Percentiles rank a stretch among this genome's conserved stretches.
phyloP scores from a whole-genome alignment of 2,888 invertebrate species.

The Lacanobia oleracea region DNA sequence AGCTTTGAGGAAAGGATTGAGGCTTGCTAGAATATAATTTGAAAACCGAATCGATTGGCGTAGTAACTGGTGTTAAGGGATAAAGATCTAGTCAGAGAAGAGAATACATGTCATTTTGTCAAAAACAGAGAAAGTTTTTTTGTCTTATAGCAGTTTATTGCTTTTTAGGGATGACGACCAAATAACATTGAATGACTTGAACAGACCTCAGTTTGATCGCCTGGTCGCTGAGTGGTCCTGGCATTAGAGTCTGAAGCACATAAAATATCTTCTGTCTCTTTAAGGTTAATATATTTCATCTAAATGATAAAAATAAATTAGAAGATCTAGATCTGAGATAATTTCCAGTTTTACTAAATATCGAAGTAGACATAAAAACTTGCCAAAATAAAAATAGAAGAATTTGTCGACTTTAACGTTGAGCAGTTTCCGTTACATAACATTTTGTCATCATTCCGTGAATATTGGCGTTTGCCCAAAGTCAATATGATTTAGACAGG shows the following conservation, averaged over 20 bases:
- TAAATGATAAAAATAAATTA: constrained; percentile 7
- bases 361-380: constrained; percentile 3
- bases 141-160: not conserved
- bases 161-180: not conserved
- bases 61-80: not conserved
- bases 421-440: constrained; percentile 49
- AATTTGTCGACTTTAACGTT: constrained; percentile 32
- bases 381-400: constrained; percentile 20
- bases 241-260: not conserved
- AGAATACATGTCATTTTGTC: too few relatives aligned
- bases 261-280: not conserved
- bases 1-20: not conserved
- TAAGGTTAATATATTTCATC: not conserved
- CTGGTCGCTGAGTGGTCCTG: too few relatives aligned
- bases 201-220: not conserved
- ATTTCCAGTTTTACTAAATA: constrained; percentile 36
- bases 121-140: not conserved
- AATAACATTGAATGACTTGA: not conserved
- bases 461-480: constrained; percentile 69
- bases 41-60: not conserved
- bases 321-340: constrained; percentile 36
- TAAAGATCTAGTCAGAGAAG: not conserved
- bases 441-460: constrained; percentile 32
- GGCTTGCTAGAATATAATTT: constrained; percentile 10
- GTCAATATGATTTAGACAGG: constrained; percentile 57